Conservation (phyloP, 2,888 invertebrate genomes). For the Caenorhabditis uteleia region DNA sequence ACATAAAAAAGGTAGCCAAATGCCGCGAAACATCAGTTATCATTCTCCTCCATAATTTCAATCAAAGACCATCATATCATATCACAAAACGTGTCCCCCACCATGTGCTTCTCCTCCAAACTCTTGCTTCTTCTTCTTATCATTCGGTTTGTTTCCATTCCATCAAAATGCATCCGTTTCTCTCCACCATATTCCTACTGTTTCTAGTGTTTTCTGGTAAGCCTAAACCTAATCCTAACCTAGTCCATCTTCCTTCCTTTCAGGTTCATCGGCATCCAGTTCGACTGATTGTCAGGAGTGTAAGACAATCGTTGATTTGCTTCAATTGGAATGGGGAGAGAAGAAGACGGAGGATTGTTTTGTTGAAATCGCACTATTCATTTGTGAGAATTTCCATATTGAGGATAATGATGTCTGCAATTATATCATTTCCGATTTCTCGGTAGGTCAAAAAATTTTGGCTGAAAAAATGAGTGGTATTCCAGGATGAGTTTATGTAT, state of each 20-base stretch:
- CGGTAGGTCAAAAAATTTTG: conserved; percentile 10
- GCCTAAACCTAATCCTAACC: background rate
- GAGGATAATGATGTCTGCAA: conserved; percentile 58
- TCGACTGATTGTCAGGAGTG: conserved; percentile 40
- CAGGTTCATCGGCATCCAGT: too few relatives aligned
- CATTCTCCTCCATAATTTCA: too few relatives aligned
- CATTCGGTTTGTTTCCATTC: background rate
- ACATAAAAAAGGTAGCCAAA: too few relatives aligned
- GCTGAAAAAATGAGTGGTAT: background rate
- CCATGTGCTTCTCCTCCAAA: too few relatives aligned
- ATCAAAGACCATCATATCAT: too few relatives aligned
- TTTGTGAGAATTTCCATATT: conserved; percentile 55
- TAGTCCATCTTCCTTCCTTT: background rate
- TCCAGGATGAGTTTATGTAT: conserved; percentile 60
- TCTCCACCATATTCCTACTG: background rate
- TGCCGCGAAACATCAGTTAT: too few relatives aligned
- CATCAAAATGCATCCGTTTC: background rate
- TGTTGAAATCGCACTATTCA: conserved; percentile 38
- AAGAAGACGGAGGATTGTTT: conserved; percentile 50
- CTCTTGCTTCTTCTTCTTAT: too few relatives aligned
- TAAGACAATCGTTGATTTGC: conserved; percentile 35
- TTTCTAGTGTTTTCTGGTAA: background rate
- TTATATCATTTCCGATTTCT: conserved; percentile 51
- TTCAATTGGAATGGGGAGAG: conserved; percentile 49
- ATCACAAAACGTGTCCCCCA: too few relatives aligned